phyloP scores from a whole-genome alignment of 2,797 vertebrate species.

The Acridotheres tristis region DNA sequence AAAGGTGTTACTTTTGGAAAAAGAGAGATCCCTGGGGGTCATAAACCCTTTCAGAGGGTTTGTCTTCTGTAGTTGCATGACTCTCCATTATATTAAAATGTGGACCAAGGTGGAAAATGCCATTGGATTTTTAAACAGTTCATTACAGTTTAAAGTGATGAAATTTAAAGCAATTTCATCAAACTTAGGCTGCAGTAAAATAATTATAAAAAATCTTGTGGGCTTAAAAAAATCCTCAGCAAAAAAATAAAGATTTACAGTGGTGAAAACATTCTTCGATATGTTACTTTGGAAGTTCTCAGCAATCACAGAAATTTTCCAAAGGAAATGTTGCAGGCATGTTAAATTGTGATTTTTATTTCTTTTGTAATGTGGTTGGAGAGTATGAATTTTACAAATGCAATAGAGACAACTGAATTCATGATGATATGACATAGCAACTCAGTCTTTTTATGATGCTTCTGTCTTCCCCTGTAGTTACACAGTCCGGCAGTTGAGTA shows the following conservation, averaged over 20 bases:
- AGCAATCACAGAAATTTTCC: background rate
- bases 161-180: background rate
- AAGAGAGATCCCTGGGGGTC: background rate
- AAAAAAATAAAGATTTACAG: background rate
- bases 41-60: background rate
- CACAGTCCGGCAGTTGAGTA: background rate
- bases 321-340: background rate
- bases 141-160: background rate
- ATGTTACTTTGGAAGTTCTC: background rate
- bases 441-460: background rate
- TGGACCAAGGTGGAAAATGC: background rate
- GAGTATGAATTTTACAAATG: background rate
- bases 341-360: background rate
- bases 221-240: background rate
- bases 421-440: background rate
- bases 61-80: background rate
- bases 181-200: background rate
- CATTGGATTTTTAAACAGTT: background rate
- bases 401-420: background rate
- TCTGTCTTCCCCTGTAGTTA: background rate
- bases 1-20: background rate
- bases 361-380: background rate
- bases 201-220: background rate
- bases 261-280: background rate
- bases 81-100: background rate